Conservation (phyloP, 2,888 invertebrate genomes). For the Synergus itoensis region DNA sequence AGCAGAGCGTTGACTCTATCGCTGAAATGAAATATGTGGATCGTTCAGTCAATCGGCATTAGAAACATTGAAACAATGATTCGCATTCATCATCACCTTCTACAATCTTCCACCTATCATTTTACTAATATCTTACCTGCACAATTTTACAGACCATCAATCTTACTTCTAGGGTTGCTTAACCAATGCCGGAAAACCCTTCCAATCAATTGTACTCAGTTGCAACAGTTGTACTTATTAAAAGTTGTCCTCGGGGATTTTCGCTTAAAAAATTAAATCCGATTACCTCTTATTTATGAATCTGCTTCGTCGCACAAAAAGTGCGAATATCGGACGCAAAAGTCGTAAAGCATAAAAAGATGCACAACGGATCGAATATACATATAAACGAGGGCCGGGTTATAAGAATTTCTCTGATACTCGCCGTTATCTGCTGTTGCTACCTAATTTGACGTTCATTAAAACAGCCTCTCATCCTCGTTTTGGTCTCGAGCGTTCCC, state of each 20-base stretch:
- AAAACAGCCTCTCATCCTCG: slow-evolving; percentile 47
- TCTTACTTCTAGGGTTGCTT: background rate
- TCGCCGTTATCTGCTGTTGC: slow-evolving; percentile 41
- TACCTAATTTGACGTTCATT: slow-evolving; percentile 53
- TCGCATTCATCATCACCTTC: slow-evolving; percentile 35
- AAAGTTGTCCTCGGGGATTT: background rate
- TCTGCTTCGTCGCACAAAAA: background rate
- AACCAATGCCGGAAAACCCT: background rate
- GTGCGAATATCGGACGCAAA: background rate
- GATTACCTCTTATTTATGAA: background rate
- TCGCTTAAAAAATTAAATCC: background rate
- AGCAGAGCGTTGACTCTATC: slow-evolving; percentile 65
- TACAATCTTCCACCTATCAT: slow-evolving; percentile 20
- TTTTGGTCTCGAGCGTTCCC: slow-evolving; percentile 41
- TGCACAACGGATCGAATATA: slow-evolving; percentile 31
- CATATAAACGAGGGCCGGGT: slow-evolving; percentile 35
- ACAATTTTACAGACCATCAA: background rate
- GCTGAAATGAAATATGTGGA: slow-evolving; percentile 52
- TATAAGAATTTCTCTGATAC: slow-evolving; percentile 19
- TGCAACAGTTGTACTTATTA: background rate
- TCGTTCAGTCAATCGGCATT: slow-evolving; percentile 49
- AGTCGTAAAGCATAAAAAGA: slow-evolving; percentile 21
- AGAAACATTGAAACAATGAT: slow-evolving; percentile 50
- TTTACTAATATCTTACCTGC: slow-evolving; percentile 12
- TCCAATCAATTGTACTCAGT: background rate